Conservation (phyloP, 2,888 invertebrate species). For the Mesoligia furuncula region DNA sequence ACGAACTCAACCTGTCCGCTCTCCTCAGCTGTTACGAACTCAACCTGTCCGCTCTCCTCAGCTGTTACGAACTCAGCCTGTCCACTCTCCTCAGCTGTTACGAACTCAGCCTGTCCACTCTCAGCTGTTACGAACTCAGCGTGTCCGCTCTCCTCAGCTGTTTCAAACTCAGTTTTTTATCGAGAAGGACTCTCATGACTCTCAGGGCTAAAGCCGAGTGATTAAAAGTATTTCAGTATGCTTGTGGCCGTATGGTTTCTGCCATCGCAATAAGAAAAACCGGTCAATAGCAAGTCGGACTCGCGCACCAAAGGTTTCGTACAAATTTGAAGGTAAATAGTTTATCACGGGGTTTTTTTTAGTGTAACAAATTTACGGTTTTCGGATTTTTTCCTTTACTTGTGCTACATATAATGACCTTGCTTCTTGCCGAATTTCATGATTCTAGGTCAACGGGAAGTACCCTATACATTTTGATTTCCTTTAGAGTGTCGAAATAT, state of each 20-base stretch:
- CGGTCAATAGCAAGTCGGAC: no score
- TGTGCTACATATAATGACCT: no score
- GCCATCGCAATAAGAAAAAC: background rate
- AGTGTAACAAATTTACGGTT: no score
- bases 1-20: background rate
- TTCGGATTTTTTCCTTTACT: no score
- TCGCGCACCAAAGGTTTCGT: no score
- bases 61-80: background rate
- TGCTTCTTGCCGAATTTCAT: no score
- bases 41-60: background rate
- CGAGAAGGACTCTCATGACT: background rate
- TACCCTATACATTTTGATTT: no score
- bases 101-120: background rate
- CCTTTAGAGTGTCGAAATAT: no score
- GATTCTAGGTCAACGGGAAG: no score
- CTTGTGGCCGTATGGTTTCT: background rate
- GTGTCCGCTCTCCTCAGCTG: background rate
- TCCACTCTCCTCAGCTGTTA: background rate
- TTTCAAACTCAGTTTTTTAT: background rate
- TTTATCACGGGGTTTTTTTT: no score
- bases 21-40: background rate
- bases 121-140: background rate
- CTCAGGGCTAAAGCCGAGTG: no score
- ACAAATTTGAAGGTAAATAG: no score
- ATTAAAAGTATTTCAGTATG: background rate